Evolutionary conservation across 2,888 invertebrate species (phyloP).

Genomic region (Entomobrya multifasciata): DNA sequence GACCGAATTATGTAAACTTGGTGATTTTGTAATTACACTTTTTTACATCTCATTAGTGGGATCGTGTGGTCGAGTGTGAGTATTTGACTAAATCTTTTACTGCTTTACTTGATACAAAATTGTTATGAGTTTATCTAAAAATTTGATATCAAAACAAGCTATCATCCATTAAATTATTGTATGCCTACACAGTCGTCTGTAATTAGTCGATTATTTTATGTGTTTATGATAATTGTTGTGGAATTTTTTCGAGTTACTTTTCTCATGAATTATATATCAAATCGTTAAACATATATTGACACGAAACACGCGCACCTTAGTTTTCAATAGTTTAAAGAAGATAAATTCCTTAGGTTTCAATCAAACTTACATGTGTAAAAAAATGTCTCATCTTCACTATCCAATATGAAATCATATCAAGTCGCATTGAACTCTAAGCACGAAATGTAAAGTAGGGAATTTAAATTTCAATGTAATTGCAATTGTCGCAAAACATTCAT

Average conservation of each 20-base stretch:
- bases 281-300: constrained; percentile 2
- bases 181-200: not conserved
- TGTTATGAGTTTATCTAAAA: not conserved
- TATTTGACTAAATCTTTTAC: not conserved
- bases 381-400: constrained; percentile 43
- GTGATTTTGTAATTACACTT: constrained; percentile 64
- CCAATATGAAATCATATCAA: constrained; percentile 36
- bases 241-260: constrained; percentile 19
- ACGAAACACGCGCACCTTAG: constrained; percentile 24
- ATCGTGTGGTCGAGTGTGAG: constrained; percentile 43
- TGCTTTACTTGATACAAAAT: constrained; percentile 54
- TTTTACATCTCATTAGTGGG: constrained; percentile 63
- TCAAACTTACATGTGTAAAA: not conserved
- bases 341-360: not conserved
- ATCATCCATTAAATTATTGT: not conserved
- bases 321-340: not conserved
- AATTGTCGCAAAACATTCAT: constrained; percentile 19
- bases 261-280: constrained; percentile 49
- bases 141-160: constrained; percentile 25
- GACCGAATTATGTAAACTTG: not conserved
- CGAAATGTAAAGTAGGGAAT: constrained; percentile 10
- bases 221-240: constrained; percentile 66
- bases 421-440: constrained; percentile 29
- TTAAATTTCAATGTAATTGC: constrained; percentile 22
- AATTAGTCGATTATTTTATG: constrained; percentile 65